Base-by-base conservation (phyloP, 2,113 vertebrate genomes). In the Clinocottus analis region DNA sequence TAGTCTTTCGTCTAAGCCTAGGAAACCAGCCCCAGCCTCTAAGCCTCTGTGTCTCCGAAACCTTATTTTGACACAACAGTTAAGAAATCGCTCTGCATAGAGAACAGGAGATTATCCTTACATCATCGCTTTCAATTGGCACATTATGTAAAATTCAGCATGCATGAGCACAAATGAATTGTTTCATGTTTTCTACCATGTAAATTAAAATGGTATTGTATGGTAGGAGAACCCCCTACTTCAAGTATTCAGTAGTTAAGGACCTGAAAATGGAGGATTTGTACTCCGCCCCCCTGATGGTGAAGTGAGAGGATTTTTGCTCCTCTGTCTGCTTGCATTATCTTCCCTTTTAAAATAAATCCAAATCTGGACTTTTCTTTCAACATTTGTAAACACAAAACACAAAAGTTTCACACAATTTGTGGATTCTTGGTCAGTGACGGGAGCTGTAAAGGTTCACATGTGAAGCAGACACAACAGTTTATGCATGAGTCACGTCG, bases 201-300 rank as follows among this genome's bases (percentile, higher is more conserved):
- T 90, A 87, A 85, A 90, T 91, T 67, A 90, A 87, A 77, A 85
- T 76, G 85, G 72, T 91, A 79, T 91, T 75, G 91, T 85, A 87
- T 85, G 89, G 92, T 90, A 94, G 93, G 92, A 93, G 90, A 91
- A 85, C 68, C 77, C 82, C 87, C 92, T 94, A 92, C 94, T 95
- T 95, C 93, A 95, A 95, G 94, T 95, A 95, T 94, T 94, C 89
- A 92, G 88, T 90, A 89, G 92, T 90, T 93, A 93, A 93, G 88
- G 85, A 94, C 94, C 93, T 94, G 93, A 95, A 94, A 94, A 87
- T 73, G 77, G 87, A 92, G 92, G 90, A 90, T 80, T 91, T 43
- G 35, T 75, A 79, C 69, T 88, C 81, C 75, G 62, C 59, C 85
- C 87, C 77, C 85, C 83, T 84, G 77, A 87, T 87, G 88, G 88